Conservation (phyloP, 2,888 invertebrate species). For the Unio delphinus region DNA sequence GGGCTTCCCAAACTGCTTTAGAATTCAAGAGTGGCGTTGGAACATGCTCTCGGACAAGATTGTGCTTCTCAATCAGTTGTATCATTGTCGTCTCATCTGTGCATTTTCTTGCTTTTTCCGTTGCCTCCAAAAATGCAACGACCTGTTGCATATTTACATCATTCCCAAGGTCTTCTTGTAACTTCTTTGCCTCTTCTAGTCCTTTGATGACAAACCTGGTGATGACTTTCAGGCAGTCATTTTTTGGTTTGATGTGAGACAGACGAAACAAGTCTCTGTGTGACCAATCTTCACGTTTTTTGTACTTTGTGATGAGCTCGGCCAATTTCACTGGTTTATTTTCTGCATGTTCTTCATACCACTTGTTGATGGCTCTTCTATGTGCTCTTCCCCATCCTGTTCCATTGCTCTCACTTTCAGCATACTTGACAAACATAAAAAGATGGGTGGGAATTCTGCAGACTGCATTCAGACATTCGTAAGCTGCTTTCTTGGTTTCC, state of each 20-base stretch:
- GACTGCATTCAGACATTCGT: constrained; percentile 75
- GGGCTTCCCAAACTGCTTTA: constrained; percentile 75
- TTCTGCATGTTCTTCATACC: constrained; percentile 75
- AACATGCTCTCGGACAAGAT: constrained; percentile 80
- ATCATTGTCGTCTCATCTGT: constrained; percentile 45
- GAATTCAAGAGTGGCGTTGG: constrained; percentile 79
- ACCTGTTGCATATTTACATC: constrained; percentile 27
- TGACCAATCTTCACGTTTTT: constrained; percentile 79
- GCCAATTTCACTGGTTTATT: constrained; percentile 74
- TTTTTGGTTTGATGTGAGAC: constrained; percentile 45
- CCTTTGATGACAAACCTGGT: constrained; percentile 50
- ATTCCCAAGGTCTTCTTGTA: constrained; percentile 18
- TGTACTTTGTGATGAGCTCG: constrained; percentile 78
- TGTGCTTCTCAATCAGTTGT: constrained; percentile 66
- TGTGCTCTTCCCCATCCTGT: constrained; percentile 78
- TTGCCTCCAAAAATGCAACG: constrained; percentile 55
- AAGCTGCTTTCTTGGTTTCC: constrained; percentile 75
- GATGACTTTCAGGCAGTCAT: constrained; percentile 38
- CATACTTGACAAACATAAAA: constrained; percentile 78
- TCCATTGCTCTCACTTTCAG: constrained; percentile 72
- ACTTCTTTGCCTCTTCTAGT: constrained; percentile 42
- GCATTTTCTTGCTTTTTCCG: constrained; percentile 54
- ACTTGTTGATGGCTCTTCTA: constrained; percentile 77
- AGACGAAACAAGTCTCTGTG: constrained; percentile 80
- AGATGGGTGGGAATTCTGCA: constrained; percentile 79